Evolutionary conservation across 2,113 vertebrate genomes (phyloP).

Genomic region (Catharus minimus): DNA sequence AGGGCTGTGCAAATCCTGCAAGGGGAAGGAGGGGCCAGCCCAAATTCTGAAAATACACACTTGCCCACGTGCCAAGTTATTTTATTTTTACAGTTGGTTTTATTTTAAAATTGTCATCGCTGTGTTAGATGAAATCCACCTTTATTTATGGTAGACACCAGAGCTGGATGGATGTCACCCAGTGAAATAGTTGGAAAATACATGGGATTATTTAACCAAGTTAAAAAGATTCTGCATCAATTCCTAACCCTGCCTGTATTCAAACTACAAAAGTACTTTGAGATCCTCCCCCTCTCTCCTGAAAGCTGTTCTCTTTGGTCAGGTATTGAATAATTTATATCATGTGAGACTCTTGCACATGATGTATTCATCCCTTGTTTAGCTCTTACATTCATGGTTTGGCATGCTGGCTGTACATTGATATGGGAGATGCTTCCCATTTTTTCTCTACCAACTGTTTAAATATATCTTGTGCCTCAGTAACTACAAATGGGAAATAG

Average conservation of each 20-base stretch:
- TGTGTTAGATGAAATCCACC: neutral
- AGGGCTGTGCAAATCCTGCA: neutral
- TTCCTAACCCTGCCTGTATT: slow-evolving; percentile 3
- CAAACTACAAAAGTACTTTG: slow-evolving; percentile 45
- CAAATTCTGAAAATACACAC: neutral
- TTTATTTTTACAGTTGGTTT: neutral
- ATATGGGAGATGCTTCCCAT: slow-evolving; percentile 65
- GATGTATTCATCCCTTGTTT: slow-evolving; percentile 66
- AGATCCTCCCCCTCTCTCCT: slow-evolving; percentile 50
- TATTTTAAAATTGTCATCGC: neutral
- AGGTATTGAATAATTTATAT: slow-evolving; percentile 63
- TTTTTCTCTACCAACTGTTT: slow-evolving; percentile 70
- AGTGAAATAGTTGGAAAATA: neutral
- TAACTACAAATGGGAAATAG: slow-evolving; percentile 55
- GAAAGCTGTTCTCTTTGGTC: slow-evolving; percentile 62
- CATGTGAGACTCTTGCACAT: slow-evolving; percentile 57
- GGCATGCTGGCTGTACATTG: slow-evolving; percentile 59
- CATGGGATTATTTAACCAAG: neutral
- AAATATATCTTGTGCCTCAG: slow-evolving; percentile 65
- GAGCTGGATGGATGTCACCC: neutral
- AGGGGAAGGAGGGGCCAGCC: neutral
- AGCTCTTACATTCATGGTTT: slow-evolving; percentile 64
- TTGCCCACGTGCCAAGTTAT: neutral
- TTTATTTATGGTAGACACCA: neutral
- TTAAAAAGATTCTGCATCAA: neutral